Base-by-base conservation (phyloP, 2,113 vertebrate genomes). In the Oncorhynchus gorbuscha region DNA sequence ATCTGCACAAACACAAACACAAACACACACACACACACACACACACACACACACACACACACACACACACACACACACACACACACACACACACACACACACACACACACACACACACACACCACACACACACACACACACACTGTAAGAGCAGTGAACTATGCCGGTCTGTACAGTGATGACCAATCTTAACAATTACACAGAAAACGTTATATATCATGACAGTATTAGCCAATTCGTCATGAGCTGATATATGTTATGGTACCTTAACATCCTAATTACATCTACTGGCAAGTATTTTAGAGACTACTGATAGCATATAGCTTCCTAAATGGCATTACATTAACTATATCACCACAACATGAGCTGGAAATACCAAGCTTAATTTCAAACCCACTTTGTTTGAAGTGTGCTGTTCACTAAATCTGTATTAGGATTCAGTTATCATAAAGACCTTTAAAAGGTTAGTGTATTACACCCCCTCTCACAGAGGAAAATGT, bases 401-500 rank as follows among this genome's bases (percentile, higher is more conserved):
- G 67, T 66, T 45, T 45, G 39, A 45, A 45, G 9, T 45, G 9
- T 45, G 9, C 9, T 45, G 39, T 45, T 45, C 39, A 45, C 39
- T 45, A 45, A 11, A 45, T 45, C 39, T 12, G 45, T 7, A 3
- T 73, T 28, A 70, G 73, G 70, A 78, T 82, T 80, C 73, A 82
- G 49, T 82, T 86, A 79, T 77, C 73, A 71, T 74, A 69, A 86
- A 76, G 45, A 78, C 64, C 67, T 80, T 78, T 77, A 75, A 79
- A 79, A 55, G 51, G 75, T 30, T 62, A 69, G 24, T 32, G 3
- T 18, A 2, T 55, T 5, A 2, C 4, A 9, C 30, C 61, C 71
- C 28, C 14, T 48, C 74, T 80, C 49, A 8, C 24, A 20, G 16
- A 12, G 71, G 81, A 76, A 81, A 83, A 51, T 12, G 61, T 6